Conservation (phyloP, 2,888 invertebrate genomes). For the Cremastinae sp. region DNA sequence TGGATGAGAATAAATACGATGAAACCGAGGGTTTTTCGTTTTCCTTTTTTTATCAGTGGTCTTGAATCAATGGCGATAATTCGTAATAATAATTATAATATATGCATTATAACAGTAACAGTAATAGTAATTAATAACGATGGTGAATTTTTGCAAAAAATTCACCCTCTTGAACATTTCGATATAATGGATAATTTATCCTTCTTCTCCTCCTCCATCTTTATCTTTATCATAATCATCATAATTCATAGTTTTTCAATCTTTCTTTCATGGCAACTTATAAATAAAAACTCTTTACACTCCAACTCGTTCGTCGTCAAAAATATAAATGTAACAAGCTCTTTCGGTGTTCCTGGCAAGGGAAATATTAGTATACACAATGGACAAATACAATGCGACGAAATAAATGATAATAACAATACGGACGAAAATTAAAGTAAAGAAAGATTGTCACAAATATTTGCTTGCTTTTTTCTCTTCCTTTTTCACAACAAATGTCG, state of each 20-base stretch:
- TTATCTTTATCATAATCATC: constrained; percentile 13
- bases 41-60: constrained; percentile 38
- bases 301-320: constrained; percentile 47
- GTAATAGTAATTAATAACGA: constrained; percentile 62
- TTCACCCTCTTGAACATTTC: constrained; percentile 60
- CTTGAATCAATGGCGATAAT: constrained; percentile 57
- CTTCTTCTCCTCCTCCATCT: constrained; percentile 24
- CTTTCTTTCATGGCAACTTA: constrained; percentile 49
- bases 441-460: constrained; percentile 52
- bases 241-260: constrained; percentile 15
- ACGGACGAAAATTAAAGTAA: constrained; percentile 27
- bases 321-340: constrained; percentile 61
- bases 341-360: constrained; percentile 35
- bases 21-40: constrained; percentile 47
- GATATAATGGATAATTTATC: constrained; percentile 53
- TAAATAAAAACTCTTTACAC: constrained; percentile 47
- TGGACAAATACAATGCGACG: constrained; percentile 27
- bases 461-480: constrained; percentile 16
- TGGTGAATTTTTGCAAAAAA: constrained; percentile 53
- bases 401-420: constrained; percentile 15
- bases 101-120: constrained; percentile 63
- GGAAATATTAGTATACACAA: constrained; percentile 45
- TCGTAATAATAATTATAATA: constrained; percentile 64
- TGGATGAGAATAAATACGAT: constrained; percentile 50
- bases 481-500: constrained; percentile 8